These are phyloP conservation scores for Podarcis siculus DNA, from an alignment of 2,797 vertebrate genomes.

Conservation along the genomic window DNA sequence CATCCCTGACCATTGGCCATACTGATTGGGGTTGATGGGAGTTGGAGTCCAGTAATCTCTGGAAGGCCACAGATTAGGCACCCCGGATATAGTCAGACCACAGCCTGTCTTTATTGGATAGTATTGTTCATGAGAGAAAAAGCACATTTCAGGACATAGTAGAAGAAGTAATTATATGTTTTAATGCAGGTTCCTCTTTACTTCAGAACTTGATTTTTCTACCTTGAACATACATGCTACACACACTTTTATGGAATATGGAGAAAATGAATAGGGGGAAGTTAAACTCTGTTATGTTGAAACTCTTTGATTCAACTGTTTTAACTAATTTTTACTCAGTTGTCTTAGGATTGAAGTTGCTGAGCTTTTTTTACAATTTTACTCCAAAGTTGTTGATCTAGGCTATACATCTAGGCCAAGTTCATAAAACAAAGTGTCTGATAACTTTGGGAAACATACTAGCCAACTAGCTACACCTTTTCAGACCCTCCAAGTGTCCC, in stretches of 20 bases:
- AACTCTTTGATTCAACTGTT: neutral
- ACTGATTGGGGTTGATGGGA: no score
- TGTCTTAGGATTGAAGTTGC: neutral
- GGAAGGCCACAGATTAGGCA: no score
- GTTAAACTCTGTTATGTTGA: neutral
- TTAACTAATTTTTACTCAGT: neutral
- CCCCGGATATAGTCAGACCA: neutral
- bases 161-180: neutral
- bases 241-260: neutral
- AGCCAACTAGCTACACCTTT: neutral
- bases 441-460: neutral
- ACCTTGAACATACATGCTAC: neutral
- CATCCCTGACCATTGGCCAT: no score
- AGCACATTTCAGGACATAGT: neutral
- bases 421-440: neutral
- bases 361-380: no score
- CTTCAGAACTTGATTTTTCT: accelerated
- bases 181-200: neutral
- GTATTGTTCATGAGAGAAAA: neutral
- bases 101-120: neutral
- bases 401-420: neutral
- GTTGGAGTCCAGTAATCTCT: no score
- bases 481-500: no score
- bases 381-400: neutral
- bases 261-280: neutral